phyloP scores from a whole-genome alignment of 1,140 invertebrate genomes.

The Neodiprion virginianus region DNA sequence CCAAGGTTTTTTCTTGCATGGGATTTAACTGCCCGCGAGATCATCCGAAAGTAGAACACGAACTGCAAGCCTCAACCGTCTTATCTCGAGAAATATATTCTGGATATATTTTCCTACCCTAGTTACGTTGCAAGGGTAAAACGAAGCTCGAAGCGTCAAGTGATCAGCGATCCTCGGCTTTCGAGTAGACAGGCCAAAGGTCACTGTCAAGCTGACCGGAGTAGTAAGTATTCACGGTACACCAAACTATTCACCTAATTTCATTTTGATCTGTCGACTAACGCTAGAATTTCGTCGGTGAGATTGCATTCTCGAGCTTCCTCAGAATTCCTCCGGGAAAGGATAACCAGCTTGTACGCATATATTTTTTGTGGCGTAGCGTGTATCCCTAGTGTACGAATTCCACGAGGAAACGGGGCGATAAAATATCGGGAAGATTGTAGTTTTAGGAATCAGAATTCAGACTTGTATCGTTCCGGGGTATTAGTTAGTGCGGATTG shows the following conservation, averaged over 20 bases:
- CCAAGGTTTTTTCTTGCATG: too few relatives aligned
- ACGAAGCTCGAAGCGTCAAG: too few relatives aligned
- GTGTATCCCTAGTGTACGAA: background rate
- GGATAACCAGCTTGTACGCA: background rate
- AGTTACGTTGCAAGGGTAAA: too few relatives aligned
- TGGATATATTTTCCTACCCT: too few relatives aligned
- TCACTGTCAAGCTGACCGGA: background rate
- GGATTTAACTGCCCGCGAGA: too few relatives aligned
- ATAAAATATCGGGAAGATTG: background rate
- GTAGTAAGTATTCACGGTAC: background rate
- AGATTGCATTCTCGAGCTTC: background rate
- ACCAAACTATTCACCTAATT: background rate
- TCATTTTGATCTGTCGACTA: background rate
- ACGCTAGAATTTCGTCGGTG: background rate
- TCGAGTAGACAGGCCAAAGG: background rate
- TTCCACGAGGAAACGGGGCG: background rate
- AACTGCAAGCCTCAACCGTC: too few relatives aligned
- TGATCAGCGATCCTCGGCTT: too few relatives aligned
- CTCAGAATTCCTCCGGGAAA: background rate
- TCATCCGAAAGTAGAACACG: too few relatives aligned
- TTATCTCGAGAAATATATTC: too few relatives aligned
- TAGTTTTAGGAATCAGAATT: conserved; percentile 4
- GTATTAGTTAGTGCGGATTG: background rate
- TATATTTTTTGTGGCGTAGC: background rate
- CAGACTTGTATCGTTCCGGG: background rate